phyloP scores from a whole-genome alignment of 2,797 vertebrate species.

The Trematocara caparti region DNA sequence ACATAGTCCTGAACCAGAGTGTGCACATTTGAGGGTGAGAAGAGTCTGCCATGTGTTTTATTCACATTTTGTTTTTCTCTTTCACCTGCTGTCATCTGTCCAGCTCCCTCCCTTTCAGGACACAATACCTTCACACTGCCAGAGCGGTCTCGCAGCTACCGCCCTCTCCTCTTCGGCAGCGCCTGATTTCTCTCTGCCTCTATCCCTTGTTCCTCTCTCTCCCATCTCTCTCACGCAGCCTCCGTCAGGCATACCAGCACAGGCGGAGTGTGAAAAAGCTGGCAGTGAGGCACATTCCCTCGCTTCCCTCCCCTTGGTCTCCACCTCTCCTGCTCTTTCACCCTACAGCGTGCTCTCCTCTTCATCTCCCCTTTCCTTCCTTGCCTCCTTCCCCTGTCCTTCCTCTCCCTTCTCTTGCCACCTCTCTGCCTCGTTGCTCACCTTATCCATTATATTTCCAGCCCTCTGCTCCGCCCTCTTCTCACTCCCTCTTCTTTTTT shows the following conservation, averaged over 20 bases:
- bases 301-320: conserved; percentile 34
- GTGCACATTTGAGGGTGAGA: neutral
- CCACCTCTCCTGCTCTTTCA: conserved; percentile 33
- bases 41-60: neutral
- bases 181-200: neutral
- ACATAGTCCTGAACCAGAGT: neutral
- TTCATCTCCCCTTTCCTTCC: neutral
- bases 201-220: neutral
- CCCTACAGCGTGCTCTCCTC: conserved; percentile 28
- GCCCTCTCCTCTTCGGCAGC: conserved; percentile 5
- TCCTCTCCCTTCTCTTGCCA: conserved; percentile 12
- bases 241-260: conserved; percentile 30
- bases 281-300: conserved; percentile 54
- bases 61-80: neutral
- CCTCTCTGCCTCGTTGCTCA: conserved; percentile 58
- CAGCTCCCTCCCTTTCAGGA: neutral
- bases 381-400: neutral
- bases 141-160: conserved; percentile 5
- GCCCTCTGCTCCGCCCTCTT: conserved; percentile 31
- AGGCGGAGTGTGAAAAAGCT: conserved; percentile 60
- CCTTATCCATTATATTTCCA: conserved; percentile 69
- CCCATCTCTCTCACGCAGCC: conserved; percentile 9
- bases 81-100: conserved; percentile 16
- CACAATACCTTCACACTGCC: conserved; percentile 18
- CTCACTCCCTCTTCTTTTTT: conserved; percentile 20